Evolutionary conservation across 2,797 vertebrate genomes (phyloP), one percentile per base, ranked within the genome.

Genomic region (Rhadinocentrus ornatus): DNA sequence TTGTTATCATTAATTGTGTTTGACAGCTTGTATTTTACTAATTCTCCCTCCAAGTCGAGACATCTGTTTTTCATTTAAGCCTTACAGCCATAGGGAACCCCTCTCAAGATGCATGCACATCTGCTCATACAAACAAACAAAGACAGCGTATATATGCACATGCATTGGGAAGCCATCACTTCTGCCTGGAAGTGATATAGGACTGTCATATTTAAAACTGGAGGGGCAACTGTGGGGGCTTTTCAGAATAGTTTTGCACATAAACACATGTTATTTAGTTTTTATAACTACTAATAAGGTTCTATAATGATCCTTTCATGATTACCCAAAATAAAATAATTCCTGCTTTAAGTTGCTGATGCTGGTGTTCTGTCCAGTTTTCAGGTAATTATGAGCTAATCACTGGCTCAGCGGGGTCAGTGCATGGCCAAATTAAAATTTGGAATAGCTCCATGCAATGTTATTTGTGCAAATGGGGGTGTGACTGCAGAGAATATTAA

Each of bases 41-140:
- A 71, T 84, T 87, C 63, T 77, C 62, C 73, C 63, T 78, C 71
- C 74, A 91, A 86, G 64, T 81, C 73, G 71, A 83, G 75, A 85
- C 86, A 92, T 91, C 88, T 90, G 87, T 80, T 90, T 85, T 86
- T 77, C 79, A 84, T 82, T 76, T 64, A 75, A 75, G 82, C 69
- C 77, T 75, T 69, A 66, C 71, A 58, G 56, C 75, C 77, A 84
- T 52, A 71, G 77, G 62, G 78, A 82, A 62, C 66, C 60, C 57
- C 52, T 62, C 71, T 80, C 35, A 76, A 72, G 73, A 68, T 66
- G 73, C 60, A 34, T 46, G 35, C 61, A 72, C 74, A 82, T 69
- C 72, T 85, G 73, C 52, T 83, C 57, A 57, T 54, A 53, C 58
- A 59, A 60, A 67, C 34, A 50, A 75, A 31, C 29, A 63, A 52